Evolutionary conservation across 2,113 vertebrate genomes (phyloP).

Genomic region (Salvelinus namaycush): DNA sequence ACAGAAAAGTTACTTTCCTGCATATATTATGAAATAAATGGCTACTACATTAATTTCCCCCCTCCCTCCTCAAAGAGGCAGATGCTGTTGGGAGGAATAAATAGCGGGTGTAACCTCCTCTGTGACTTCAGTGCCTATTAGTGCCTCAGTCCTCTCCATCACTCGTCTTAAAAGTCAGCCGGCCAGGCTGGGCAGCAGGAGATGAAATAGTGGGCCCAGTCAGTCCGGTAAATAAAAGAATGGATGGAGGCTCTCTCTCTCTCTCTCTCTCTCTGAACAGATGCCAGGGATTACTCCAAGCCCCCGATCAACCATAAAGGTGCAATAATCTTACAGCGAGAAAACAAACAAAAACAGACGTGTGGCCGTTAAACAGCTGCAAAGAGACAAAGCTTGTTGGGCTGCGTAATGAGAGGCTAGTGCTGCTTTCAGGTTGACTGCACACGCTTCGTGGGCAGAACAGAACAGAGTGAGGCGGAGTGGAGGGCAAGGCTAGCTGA

Average conservation of each 20-base stretch:
- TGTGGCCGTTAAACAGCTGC: constrained; percentile 77
- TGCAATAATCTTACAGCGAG: constrained; percentile 79
- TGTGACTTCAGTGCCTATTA: constrained; percentile 67
- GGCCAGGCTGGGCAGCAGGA: constrained; percentile 38
- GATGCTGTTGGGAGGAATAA: constrained; percentile 37
- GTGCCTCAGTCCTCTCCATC: constrained; percentile 59
- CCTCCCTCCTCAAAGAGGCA: constrained; percentile 30
- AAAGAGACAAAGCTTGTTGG: constrained; percentile 75
- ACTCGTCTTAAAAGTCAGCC: constrained; percentile 66
- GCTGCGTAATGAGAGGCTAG: constrained; percentile 67
- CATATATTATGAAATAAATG: constrained; percentile 49
- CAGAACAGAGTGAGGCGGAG: constrained; percentile 17
- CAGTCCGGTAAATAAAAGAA: constrained; percentile 62
- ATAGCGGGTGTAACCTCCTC: constrained; percentile 47
- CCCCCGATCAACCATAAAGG: constrained; percentile 80
- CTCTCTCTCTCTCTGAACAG: constrained; percentile 67
- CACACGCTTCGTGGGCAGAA: constrained; percentile 56
- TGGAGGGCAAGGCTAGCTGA: constrained; percentile 49
- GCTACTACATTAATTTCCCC: constrained; percentile 52
- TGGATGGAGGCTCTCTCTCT: constrained; percentile 16
- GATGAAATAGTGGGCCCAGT: constrained; percentile 58
- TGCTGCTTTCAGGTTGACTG: constrained; percentile 66
- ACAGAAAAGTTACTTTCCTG: constrained; percentile 34
- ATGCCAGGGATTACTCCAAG: constrained; percentile 77
- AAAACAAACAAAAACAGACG: constrained; percentile 81